Conservation (phyloP, 2,113 vertebrate species). For the Mastomys coucha region DNA sequence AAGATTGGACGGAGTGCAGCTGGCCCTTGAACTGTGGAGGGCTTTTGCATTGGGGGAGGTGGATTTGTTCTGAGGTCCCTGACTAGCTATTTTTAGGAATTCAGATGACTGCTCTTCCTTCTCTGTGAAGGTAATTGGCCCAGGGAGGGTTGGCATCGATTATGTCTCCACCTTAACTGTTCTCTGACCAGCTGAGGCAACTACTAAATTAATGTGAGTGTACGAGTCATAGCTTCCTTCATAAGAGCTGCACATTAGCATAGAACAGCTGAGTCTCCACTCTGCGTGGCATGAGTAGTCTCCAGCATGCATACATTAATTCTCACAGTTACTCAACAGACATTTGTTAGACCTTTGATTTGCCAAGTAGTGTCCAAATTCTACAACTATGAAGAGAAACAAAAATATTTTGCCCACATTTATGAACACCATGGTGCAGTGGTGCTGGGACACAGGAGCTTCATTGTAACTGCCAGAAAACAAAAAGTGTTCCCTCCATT, state of each 20-base stretch:
- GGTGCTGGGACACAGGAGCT: neutral
- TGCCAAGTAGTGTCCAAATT: neutral
- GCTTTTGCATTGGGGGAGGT: conserved; percentile 20
- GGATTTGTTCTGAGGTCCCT: neutral
- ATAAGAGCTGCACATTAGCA: neutral
- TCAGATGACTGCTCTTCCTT: neutral
- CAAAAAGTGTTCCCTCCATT: neutral
- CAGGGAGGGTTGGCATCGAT: conserved; percentile 26
- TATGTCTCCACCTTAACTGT: conserved; percentile 19
- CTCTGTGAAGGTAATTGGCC: conserved; percentile 66
- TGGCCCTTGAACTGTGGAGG: neutral
- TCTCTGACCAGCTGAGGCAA: conserved; percentile 65
- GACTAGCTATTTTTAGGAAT: conserved; percentile 56
- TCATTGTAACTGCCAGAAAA: neutral
- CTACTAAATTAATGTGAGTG: neutral
- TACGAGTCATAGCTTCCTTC: neutral
- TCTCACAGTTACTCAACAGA: neutral
- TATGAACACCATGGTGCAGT: neutral
- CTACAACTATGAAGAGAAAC: conserved; percentile 22
- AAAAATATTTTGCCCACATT: neutral
- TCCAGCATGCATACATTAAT: neutral
- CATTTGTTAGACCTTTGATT: neutral
- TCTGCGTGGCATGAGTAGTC: neutral
- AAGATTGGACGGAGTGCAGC: neutral
- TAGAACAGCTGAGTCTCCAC: neutral